These are phyloP conservation scores for Dryococelus australis DNA, from an alignment of 2,888 invertebrate genomes.

Conservation along the genomic window DNA sequence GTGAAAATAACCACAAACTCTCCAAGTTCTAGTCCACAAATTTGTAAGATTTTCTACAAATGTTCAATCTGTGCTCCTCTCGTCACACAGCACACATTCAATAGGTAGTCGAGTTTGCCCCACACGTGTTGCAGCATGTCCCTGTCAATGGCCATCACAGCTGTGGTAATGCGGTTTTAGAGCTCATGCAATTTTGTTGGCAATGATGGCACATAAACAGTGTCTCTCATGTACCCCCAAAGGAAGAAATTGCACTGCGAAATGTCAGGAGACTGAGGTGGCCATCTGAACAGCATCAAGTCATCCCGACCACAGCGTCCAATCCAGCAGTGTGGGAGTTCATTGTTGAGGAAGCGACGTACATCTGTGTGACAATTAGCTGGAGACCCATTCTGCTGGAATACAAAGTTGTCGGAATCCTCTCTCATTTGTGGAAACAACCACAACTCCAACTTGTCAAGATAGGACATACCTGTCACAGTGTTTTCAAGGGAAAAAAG, in stretches of 20 bases:
- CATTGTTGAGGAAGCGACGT: neutral
- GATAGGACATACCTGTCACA: too few relatives aligned
- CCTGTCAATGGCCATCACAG: neutral
- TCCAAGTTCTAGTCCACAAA: neutral
- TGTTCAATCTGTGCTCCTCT: neutral
- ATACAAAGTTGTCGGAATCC: neutral
- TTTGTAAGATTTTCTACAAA: neutral
- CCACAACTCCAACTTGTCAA: too few relatives aligned
- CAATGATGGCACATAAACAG: too few relatives aligned
- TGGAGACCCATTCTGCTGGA: neutral
- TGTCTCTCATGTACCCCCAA: neutral
- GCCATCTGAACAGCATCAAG: constrained; percentile 17
- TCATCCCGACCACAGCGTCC: neutral
- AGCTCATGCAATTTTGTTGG: too few relatives aligned
- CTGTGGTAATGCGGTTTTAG: too few relatives aligned
- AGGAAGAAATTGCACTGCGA: neutral
- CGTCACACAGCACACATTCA: neutral
- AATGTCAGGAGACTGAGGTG: neutral
- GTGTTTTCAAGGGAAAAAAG: neutral
- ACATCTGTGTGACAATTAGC: neutral
- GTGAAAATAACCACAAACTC: neutral
- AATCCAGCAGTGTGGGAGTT: constrained; percentile 5
- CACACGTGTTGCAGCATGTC: constrained; percentile 12
- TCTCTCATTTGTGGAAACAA: too few relatives aligned
- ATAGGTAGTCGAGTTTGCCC: neutral